Evolutionary conservation across 2,888 invertebrate genomes (phyloP), one percentile per base, ranked within the genome.

Genomic region (Scotopteryx bipunctaria): DNA sequence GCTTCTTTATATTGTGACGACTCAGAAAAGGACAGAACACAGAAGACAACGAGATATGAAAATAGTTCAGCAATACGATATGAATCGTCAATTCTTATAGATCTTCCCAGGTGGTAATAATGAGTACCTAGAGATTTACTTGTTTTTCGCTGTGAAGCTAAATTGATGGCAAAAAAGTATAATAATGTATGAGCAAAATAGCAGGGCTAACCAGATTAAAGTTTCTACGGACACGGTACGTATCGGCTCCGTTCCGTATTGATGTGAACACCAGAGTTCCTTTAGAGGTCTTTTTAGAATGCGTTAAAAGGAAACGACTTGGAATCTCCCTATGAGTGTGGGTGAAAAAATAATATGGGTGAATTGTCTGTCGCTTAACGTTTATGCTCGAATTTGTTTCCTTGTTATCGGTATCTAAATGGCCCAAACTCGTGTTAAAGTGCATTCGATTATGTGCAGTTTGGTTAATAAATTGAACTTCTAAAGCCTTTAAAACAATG

Each of bases 291-390:
- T 69, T 75, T 77, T 77, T 78, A 73, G 80, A 81, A 81, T 74
- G 74, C 80, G 78, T 82, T 82, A 79, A 83, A 82, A 82, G 76
- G 77, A 78, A 76, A 71, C 69, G 67, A 69, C 71, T 71, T 60
- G 67, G 68, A 75, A 72, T 69, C 71, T 73, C 69, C 70, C 66
- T 61, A 64, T 62, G 63, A 71, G 70, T 67, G 74, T 71, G 76
- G 70, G 71, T 71, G 73, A 77, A 78, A 78, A 76, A 76, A 78
- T 76, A 73, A 76, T 73, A 66, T 37, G 57, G 61, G 52, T 61
- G 42, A 55, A 58, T 64, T 63, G 44, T 15, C 46, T 54, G 69
- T 73, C 73, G 67, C 62, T 43, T 65, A 62, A 53, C 61, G 47
- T 63, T 67, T 65, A 61, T 62, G 55, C 63, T 47, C 54, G 62